Evolutionary conservation across 1,140 invertebrate species (phyloP).

Genomic region (Drosophila prosaltans): DNA sequence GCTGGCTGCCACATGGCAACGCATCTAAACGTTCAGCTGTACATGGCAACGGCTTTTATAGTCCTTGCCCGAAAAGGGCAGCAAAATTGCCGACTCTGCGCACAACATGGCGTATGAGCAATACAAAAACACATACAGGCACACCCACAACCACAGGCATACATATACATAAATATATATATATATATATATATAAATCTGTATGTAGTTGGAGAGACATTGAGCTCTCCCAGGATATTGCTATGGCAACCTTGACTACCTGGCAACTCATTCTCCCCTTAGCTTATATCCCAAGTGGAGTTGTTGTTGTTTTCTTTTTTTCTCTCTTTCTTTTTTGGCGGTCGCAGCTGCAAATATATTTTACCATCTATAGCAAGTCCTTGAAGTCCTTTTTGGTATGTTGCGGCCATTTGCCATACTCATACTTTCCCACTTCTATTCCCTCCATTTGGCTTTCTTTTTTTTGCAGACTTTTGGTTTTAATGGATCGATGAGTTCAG

Average conservation of each 20-base stretch:
- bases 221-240: conserved; percentile 64
- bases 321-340: conserved; percentile 13
- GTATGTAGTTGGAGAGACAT: background rate
- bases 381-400: conserved; percentile 53
- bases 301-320: conserved; percentile 1
- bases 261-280: conserved; percentile 64
- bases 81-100: conserved; percentile 54
- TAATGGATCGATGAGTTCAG: conserved; percentile 77
- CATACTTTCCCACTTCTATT: conserved; percentile 17
- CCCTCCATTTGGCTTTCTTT: conserved; percentile 40
- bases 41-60: conserved; percentile 78
- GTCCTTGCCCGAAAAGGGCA: conserved; percentile 23
- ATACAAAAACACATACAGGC: conserved; percentile 24
- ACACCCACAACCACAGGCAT: conserved; percentile 16
- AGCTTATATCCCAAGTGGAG: conserved; percentile 61
- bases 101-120: conserved; percentile 78
- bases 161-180: background rate
- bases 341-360: conserved; percentile 58
- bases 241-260: conserved; percentile 79
- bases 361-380: conserved; percentile 50
- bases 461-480: conserved; percentile 78
- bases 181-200: background rate
- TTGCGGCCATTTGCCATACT: conserved; percentile 23
- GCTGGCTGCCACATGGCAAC: conserved; percentile 57
- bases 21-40: conserved; percentile 59